A percentile compares a stretch with the other conserved stretches of the same genome.
Conservation (phyloP, 1,140 invertebrate species). For the Brachionus manjavacas region DNA sequence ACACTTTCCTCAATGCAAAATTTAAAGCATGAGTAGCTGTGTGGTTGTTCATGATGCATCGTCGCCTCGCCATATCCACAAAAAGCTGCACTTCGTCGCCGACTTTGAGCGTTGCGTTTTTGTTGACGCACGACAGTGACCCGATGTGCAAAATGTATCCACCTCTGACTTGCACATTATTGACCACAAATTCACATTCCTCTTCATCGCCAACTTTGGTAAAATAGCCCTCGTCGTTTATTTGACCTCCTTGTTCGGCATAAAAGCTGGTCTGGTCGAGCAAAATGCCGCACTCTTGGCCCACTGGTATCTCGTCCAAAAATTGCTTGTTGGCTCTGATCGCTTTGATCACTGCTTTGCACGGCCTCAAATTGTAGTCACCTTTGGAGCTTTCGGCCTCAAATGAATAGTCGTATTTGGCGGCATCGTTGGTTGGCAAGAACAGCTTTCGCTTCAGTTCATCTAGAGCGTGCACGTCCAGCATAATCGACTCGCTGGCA, state of each 20-base stretch:
- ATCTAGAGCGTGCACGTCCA: slow-evolving; percentile 91
- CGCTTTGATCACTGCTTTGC: slow-evolving; percentile 60
- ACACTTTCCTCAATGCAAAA: slow-evolving; percentile 79
- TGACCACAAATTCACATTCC: slow-evolving; percentile 68
- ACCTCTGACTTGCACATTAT: slow-evolving; percentile 88
- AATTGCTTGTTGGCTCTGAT: slow-evolving; percentile 74
- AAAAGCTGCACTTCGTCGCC: slow-evolving; percentile 78
- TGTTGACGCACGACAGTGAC: slow-evolving; percentile 58
- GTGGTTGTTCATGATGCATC: slow-evolving; percentile 89
- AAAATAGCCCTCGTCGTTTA: slow-evolving; percentile 91
- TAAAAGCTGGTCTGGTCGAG: slow-evolving; percentile 83
- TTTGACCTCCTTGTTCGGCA: slow-evolving; percentile 96
- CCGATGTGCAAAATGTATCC: slow-evolving; percentile 93
- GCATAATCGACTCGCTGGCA: slow-evolving; percentile 50
- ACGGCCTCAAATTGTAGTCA: slow-evolving; percentile 58
- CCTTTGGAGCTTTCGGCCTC: not conserved
- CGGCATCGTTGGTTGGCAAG: slow-evolving; percentile 77
- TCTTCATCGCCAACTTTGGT: slow-evolving; percentile 64
- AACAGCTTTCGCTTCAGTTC: slow-evolving; percentile 74
- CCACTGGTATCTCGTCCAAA: slow-evolving; percentile 73
- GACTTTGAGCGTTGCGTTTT: slow-evolving; percentile 60
- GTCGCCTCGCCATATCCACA: slow-evolving; percentile 68
- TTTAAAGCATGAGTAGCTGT: slow-evolving; percentile 97
- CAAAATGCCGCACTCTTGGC: slow-evolving; percentile 84
- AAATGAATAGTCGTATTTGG: slow-evolving; percentile 68